Evolutionary conservation across 2,113 vertebrate species (phyloP), one percentile per base, ranked within the genome.

Genomic region (Mormyrus lacerda): DNA sequence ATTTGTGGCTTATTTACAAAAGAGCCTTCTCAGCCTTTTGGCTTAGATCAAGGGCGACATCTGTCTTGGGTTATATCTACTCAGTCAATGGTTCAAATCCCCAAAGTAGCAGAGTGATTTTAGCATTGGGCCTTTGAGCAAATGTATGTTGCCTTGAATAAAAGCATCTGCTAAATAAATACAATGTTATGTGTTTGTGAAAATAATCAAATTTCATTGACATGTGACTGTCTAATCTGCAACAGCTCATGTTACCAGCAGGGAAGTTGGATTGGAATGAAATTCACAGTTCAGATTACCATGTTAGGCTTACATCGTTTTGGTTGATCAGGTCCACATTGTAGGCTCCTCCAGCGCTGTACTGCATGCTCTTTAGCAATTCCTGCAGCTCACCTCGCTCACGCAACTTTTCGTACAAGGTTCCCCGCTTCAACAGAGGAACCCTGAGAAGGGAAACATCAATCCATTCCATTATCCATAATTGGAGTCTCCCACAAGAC

Each of bases 301-400:
- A 21, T 61, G 44, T 65, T 35, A 8, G 19, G 65, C 87, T 89
- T 79, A 91, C 89, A 3, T 91, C 88, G 17, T 91, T 0, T 51
- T 91, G 89, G 27, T 92, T 92, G 47, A 88, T 19, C 53, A 91
- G 85, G 3, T 31, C 27, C 65, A 91, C 90, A 13, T 42, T 51
- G 45, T 84, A 89, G 21, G 79, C 47, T 48, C 84, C 51, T 39
- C 87, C 79, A 39, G 50, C 50, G 17, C 84, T 91, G 55, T 53
- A 90, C 53, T 92, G 90, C 31, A 39, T n/a, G 55, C 55, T 48
- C 65, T 88, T 89, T 10, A 90, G 39, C 4, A 91, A 2, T 3
- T 89, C 88, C 44, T 87, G 19, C 58, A 89, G 89, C n/a, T 65
- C 15, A 6, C 90, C 90, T 7, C 86, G 85, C 47, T 88, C 89